Evolutionary conservation across 2,797 vertebrate genomes (phyloP), one percentile per base, ranked within the genome.

Genomic region (Fistularia commersonii): DNA sequence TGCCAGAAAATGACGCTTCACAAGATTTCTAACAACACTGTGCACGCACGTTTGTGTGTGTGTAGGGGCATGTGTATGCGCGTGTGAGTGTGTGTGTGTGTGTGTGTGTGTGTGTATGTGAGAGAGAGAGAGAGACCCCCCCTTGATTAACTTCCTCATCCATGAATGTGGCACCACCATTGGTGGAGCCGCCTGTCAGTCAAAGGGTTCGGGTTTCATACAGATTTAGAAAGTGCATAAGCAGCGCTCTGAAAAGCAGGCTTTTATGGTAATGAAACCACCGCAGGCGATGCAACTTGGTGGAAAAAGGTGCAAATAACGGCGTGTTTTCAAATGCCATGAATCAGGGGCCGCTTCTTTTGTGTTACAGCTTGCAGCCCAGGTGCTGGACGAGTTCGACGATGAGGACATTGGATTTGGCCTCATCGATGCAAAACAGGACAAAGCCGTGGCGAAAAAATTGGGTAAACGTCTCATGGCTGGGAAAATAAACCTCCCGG

Each of bases 361-460:
- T 85, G 23, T 76, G 57, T 77, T 80, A 32, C 87, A 95, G 94
- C 88, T 95, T 86, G 93, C 88, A 67, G 95, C 95, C 69, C 95
- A 97, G 83, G 93, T 95, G 69, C 89, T 96, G 56, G 93, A 94
- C 41, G 92, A 94, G 56, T 90, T 93, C 61, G 93, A 96, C 45
- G 94, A 94, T 48, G 93, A 94, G 59, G 93, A 94, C 1, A 80
- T 97, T 11, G 94, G 93, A 48, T 86, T 96, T 1, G 94, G 93
- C 37, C 87, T 95, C 48, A 77, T 97, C 23, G 94, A 96, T 78
- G 88, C 91, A 6, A 93, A 94, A 80, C 88, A 85, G 5, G 94
- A 95, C n/a, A 85, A 89, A 1, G 87, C 58, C 0, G 88, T 95
- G 45, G 93, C 93, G 62, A 93, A 94, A 79, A 95, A 95, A 82